A percentile compares a stretch with the other conserved stretches of the same genome.
phyloP scores from a whole-genome alignment of 2,797 vertebrate genomes.

The Urophycis tenuis region DNA sequence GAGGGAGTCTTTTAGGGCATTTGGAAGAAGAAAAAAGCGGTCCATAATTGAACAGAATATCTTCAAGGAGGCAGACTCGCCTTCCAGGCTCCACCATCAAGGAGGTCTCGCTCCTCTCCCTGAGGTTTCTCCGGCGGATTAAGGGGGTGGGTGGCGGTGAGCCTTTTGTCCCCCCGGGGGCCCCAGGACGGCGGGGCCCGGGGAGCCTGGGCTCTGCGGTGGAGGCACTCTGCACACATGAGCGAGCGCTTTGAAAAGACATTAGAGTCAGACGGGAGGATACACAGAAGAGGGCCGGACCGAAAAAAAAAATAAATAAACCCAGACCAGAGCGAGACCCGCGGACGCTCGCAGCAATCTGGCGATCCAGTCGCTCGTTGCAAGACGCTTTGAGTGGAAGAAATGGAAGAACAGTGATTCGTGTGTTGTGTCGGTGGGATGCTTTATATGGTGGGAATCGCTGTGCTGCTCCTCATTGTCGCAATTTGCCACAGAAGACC shows the following conservation, averaged over 20 bases:
- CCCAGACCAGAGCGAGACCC: slow-evolving; percentile 45
- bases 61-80: background rate
- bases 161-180: slow-evolving; percentile 59
- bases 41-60: background rate
- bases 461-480: background rate
- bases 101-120: background rate
- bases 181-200: slow-evolving; percentile 42
- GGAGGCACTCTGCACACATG: slow-evolving; percentile 74
- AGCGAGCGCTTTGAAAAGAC: slow-evolving; percentile 75
- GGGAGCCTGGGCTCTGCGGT: slow-evolving; percentile 52
- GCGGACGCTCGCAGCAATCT: slow-evolving; percentile 43
- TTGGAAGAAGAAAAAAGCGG: background rate
- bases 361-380: slow-evolving; percentile 46
- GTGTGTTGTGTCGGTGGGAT: background rate
- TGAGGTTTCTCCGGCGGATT: background rate
- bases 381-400: slow-evolving; percentile 5
- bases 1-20: background rate
- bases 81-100: background rate
- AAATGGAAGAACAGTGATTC: background rate
- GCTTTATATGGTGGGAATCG: background rate
- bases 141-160: background rate
- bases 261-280: slow-evolving; percentile 68
- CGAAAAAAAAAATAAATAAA: slow-evolving; percentile 38
- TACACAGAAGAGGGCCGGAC: slow-evolving; percentile 44
- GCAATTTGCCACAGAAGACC: background rate